Base-by-base conservation (phyloP, 1,140 invertebrate species). In the Venturia canescens region DNA sequence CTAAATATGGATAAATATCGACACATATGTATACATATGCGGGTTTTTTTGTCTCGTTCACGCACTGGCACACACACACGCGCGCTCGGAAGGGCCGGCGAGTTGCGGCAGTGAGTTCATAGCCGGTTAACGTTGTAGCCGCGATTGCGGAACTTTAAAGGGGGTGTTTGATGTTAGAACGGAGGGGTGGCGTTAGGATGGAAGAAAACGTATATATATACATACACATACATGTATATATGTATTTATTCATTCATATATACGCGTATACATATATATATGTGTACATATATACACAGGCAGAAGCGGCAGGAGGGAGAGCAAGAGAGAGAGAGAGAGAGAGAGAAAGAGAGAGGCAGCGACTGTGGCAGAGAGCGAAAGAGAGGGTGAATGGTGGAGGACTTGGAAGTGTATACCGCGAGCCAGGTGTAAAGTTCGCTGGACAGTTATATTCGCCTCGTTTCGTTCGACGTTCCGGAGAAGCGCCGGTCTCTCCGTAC, bases 401-500 rank as follows among this genome's bases (percentile, higher is more conserved):
- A 63, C 60, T 7, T 26, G 1, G 11, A 29, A 69, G 66, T 69
- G 29, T 69, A 69, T 69, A 69, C 31, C 66, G 66, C 29, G 29
- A 21, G 13, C 21, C 44, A 21, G 71, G 44, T 74, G 26, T 53
- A 53, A 29, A 53, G 34, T 57, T 29, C 23, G 38, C 18, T 74
- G 71, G 34, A n/a, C 71, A 29, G 23, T 48, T 48, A 21, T 50
- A 74, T 53, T 53, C 29, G 29, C 29, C 16, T 70, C 27, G 67
- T 34, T 44, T 27, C n/a, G 38, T 44, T 26, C 26, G 48, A 69
- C 27, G 66, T 31, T 69, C 74, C 27, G 53, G 74, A 76, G 74
- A 76, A 76, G 80, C 83, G 82, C 60, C 81, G 76, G 80, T 76
- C 76, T 67, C 85, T 85, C 80, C 84, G 86, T 80, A 86, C 84